Base-by-base conservation (phyloP, 2,797 vertebrate species). In the Pempheris klunzingeri region DNA sequence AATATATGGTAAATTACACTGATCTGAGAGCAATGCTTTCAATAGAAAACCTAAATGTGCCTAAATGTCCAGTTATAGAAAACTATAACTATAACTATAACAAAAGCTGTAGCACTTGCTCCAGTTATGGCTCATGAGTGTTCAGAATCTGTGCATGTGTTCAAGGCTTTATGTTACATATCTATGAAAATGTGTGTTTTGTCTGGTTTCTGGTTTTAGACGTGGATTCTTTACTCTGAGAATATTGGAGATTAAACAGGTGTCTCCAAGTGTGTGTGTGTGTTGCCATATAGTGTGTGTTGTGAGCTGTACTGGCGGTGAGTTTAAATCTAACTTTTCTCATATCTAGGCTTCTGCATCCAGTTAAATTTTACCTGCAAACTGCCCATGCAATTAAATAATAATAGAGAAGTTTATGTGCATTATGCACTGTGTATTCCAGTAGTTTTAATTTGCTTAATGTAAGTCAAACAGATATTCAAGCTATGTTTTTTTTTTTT, bases 251-350 rank as follows among this genome's bases (percentile, higher is more conserved):
- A n/a, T n/a, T n/a, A n/a, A n/a, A n/a, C n/a, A n/a, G n/a, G n/a
- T n/a, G n/a, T n/a, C n/a, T n/a, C n/a, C 30, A n/a, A 65, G 67
- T 58, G 13, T 50, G 3, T 63, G 34, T 47, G 36, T 63, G 59
- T 63, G 15, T 55, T 44, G 2, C 36, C 43, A 62, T 61, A 78
- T 67, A n/a, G n/a, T n/a, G n/a, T n/a, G n/a, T n/a, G n/a, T n/a
- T n/a, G n/a, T 13, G 36, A 70, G 3, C 55, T 26, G 36, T 17
- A 13, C n/a, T 26, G 17, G 43, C 22, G 14, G 30, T 24, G 6
- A 70, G 28, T 49, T 71, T n/a, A 22, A 44, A 30, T 64, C 30
- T 11, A 34, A 57, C n/a, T n/a, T n/a, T n/a, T n/a, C 10, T 34
- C 30, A 73, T 43, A 41, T 47, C 26, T 9, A n/a, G 38, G 15